Base-by-base conservation (phyloP, 2,113 vertebrate species). In the Lonchura striata region DNA sequence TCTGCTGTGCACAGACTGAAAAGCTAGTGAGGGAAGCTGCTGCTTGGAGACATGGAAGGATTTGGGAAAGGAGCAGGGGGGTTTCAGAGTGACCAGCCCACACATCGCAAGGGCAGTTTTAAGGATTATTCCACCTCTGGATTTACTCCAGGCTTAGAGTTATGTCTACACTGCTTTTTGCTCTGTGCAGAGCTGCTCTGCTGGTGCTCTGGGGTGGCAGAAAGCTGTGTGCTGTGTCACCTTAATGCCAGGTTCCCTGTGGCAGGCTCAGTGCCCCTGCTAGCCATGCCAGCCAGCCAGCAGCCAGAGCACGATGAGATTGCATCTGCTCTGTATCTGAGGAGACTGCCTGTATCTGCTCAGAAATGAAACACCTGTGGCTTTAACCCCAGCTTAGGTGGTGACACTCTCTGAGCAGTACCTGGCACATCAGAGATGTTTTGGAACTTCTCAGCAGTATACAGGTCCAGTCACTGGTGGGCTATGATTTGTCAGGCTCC, bases 291-390 rank as follows among this genome's bases (percentile, higher is more conserved):
- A 83, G 41, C 1, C 2, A 86, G 64, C 28, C 4, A 1, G 25
- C n/a, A 90, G 61, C 46, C 57, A 5, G 8, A 37, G 31, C 37
- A 77, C 46, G 31, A 53, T 33, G 56, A 59, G 64, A 24, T 7
- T 68, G 21, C 57, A 25, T 22, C 66, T 86, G 37, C 35, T 77
- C 7, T 54, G n/a, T 13, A 15, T 35, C 1, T 1, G 20, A 13
- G 50, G 59, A 74, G 15, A 30, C 79, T 59, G n/a, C 42, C 52
- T 78, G 23, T 39, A 4, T 77, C 50, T 90, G 31, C 42, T 39
- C 23, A 76, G 82, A 76, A 82, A 50, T 0, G 1, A 52, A 57
- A 9, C 30, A 54, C 49, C 4, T 0, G 1, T 25, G 28, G 23
- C 59, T 3, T 1, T 37, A 59, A 60, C 57, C 17, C 7, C 46